These are phyloP conservation scores for Porites rus DNA, from an alignment of 92 coral and sea anemone species.

Conservation along the genomic window DNA sequence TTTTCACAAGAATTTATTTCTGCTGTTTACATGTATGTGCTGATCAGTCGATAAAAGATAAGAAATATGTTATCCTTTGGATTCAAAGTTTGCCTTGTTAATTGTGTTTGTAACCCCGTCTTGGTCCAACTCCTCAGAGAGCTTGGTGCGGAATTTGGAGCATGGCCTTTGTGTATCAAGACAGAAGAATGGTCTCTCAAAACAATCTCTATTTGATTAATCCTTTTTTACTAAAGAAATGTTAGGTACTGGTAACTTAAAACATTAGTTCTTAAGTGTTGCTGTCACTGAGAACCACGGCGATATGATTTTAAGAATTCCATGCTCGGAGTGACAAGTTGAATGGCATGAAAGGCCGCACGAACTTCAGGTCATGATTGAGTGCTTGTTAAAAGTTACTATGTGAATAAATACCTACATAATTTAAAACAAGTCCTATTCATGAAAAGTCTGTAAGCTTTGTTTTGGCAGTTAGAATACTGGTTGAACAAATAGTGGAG, in stretches of 20 bases:
- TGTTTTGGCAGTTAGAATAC: too few species aligned
- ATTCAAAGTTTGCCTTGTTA: too few species aligned
- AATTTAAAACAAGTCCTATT: too few species aligned
- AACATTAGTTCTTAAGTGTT: too few species aligned
- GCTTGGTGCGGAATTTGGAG: neutral
- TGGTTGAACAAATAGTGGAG: too few species aligned
- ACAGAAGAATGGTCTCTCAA: neutral
- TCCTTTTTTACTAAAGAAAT: neutral
- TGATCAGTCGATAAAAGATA: too few species aligned
- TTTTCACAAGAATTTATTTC: too few species aligned
- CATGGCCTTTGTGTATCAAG: neutral
- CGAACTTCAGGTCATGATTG: neutral
- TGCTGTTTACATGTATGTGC: too few species aligned
- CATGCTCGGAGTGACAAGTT: too few species aligned
- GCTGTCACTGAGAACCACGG: neutral
- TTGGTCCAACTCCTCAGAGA: neutral
- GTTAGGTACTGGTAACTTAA: neutral
- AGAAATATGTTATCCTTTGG: too few species aligned
- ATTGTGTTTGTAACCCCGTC: neutral
- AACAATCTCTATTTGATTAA: neutral
- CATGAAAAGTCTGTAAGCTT: too few species aligned
- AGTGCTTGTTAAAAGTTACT: neutral
- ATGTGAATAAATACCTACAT: neutral
- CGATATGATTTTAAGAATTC: too few species aligned
- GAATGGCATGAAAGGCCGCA: conserved; percentile 3